Evolutionary conservation across 2,888 invertebrate species (phyloP), one percentile per base, ranked within the genome.

Genomic region (Gordius sp.): DNA sequence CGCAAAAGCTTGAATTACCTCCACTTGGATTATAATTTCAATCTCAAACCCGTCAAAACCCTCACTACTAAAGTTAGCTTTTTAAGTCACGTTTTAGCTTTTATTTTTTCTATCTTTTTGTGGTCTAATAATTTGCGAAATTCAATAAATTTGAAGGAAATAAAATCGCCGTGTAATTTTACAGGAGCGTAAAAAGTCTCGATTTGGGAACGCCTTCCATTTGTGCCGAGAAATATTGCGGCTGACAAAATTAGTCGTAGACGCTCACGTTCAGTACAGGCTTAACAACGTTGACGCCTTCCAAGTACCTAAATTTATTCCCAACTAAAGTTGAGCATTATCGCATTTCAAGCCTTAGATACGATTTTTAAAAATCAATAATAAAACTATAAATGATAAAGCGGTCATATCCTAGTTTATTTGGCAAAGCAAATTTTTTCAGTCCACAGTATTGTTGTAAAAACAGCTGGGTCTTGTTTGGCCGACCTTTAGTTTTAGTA

Each of bases 21-120:
- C 28, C 97, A 99, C 77, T 76, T 99, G 71, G 97, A 99, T 73
- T 99, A 97, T 71, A 99, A 99, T 71, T 99, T 99, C 69, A 99
- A 99, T 70, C 76, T 99, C 70, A 99, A 99, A 1, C 13, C 25
- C 16, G 20, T 57, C 39, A 20, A 99, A 69, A 99, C 97, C 0
- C 74, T 99, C 60, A 99, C 97, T 0, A 99, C 97, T 0, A 97
- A 99, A 68, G 66, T 66, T 61, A 27, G 58, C 18, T 41, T n/a
- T n/a, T 41, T 57, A 27, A 33, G 25, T 13, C 41, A n/a, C 13
- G n/a, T 56, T 52, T 2, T 23, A 18, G 16, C 8, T 1, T 1
- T n/a, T 56, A 18, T 41, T 2, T 2, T 52, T 24, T 2, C 8
- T 55, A 26, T 26, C 18, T 16, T 16, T 26, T 55, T 4, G n/a